Evolutionary conservation across 1,140 invertebrate genomes (phyloP).

Genomic region (Philotrypesis tridentata): DNA sequence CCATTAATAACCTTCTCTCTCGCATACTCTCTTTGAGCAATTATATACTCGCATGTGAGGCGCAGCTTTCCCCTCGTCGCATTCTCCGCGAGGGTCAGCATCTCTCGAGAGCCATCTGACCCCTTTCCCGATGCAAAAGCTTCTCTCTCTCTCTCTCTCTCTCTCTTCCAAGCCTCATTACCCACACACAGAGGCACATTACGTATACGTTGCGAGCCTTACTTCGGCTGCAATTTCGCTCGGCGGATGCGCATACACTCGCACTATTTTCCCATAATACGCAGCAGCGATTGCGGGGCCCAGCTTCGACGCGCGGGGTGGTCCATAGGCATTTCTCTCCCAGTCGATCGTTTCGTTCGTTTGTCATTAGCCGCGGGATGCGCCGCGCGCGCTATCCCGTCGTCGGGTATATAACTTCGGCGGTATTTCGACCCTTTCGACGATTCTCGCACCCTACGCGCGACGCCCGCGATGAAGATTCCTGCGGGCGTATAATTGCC

Average conservation of each 20-base stretch:
- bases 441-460: neutral
- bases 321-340: no score
- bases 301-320: no score
- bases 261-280: conserved; percentile 20
- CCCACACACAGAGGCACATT: no score
- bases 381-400: neutral
- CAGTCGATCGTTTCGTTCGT: no score
- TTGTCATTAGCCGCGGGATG: no score
- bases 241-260: neutral
- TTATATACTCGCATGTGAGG: neutral
- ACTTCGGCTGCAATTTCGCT: neutral
- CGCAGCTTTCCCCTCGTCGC: neutral
- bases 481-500: conserved; percentile 19
- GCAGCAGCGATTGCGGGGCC: no score
- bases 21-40: neutral
- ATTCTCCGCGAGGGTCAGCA: neutral
- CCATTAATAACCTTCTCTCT: neutral
- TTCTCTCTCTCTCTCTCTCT: neutral
- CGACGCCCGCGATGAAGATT: conserved; percentile 5
- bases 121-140: neutral
- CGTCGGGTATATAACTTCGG: neutral
- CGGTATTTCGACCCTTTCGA: neutral
- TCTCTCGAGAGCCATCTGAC: neutral
- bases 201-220: neutral
- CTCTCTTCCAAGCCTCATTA: no score